A percentile compares a stretch with the other conserved stretches of the same genome.
Conservation (phyloP, 2,113 vertebrate species). For the Siniperca knerii region DNA sequence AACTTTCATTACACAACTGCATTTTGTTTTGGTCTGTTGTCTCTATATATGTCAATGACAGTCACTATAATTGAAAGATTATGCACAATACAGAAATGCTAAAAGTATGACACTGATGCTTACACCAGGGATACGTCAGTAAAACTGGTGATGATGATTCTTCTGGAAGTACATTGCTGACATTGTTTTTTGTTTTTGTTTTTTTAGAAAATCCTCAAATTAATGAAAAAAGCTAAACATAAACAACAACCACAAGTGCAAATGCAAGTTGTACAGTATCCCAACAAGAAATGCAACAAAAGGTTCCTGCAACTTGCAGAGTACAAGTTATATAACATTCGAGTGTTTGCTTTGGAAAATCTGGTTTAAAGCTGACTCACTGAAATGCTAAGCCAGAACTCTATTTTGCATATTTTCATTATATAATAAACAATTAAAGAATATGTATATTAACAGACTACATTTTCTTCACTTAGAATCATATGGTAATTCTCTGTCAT, state of each 20-base stretch:
- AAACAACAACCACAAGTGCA: not conserved
- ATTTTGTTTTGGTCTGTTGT: not conserved
- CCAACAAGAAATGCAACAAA: not conserved
- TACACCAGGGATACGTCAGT: not conserved
- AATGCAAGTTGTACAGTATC: not conserved
- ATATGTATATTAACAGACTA: not conserved
- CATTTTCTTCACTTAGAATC: not conserved
- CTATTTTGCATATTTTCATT: not conserved
- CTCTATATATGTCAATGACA: not conserved
- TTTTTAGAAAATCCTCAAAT: not conserved
- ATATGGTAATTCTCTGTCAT: not conserved
- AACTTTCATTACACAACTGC: not conserved
- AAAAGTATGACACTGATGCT: not conserved
- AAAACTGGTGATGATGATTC: not conserved
- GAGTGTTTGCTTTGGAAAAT: not conserved
- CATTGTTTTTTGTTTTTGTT: not conserved
- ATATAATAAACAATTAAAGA: not conserved
- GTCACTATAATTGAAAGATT: not conserved
- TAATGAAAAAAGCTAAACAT: not conserved
- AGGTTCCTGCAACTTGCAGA: not conserved
- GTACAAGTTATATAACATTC: not conserved
- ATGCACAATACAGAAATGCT: not conserved
- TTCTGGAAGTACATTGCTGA: not conserved
- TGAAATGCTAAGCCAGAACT: not conserved
- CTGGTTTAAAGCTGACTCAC: not conserved